These are phyloP conservation scores for Mizuhopecten yessoensis DNA, from an alignment of 1,140 invertebrate species.

Conservation along the genomic window DNA sequence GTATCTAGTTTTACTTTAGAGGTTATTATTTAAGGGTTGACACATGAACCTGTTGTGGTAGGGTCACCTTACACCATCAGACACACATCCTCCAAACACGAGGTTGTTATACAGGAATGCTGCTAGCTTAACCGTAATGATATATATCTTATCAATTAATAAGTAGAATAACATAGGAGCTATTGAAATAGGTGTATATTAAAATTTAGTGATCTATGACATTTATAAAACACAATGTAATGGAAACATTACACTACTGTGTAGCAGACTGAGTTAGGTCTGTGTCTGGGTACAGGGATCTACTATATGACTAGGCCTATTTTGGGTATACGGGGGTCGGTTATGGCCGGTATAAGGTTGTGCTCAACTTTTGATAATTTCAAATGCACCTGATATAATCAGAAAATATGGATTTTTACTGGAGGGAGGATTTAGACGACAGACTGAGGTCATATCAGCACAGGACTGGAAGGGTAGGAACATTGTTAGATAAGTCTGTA, in stretches of 20 bases:
- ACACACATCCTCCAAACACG: not conserved
- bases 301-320: not conserved
- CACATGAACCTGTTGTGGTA: not conserved
- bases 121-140: not conserved
- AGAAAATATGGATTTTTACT: not conserved
- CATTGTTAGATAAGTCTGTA: not conserved
- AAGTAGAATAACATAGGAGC: not conserved
- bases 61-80: not conserved
- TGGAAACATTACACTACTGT: conserved; percentile 29
- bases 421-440: not conserved
- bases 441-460: not conserved
- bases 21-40: not conserved
- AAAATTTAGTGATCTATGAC: conserved; percentile 15
- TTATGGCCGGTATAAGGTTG: not conserved
- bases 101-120: not conserved
- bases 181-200: conserved; percentile 15
- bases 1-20: not conserved
- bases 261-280: too few relatives aligned
- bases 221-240: not conserved
- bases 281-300: not conserved
- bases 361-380: not conserved
- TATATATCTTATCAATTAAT: conserved; percentile 14
- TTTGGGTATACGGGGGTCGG: not conserved
- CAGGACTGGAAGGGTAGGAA: not conserved
- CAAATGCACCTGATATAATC: not conserved